Percentiles rank a stretch among this genome's conserved stretches.
phyloP scores from a whole-genome alignment of 2,113 vertebrate species.

The Scomber japonicus region DNA sequence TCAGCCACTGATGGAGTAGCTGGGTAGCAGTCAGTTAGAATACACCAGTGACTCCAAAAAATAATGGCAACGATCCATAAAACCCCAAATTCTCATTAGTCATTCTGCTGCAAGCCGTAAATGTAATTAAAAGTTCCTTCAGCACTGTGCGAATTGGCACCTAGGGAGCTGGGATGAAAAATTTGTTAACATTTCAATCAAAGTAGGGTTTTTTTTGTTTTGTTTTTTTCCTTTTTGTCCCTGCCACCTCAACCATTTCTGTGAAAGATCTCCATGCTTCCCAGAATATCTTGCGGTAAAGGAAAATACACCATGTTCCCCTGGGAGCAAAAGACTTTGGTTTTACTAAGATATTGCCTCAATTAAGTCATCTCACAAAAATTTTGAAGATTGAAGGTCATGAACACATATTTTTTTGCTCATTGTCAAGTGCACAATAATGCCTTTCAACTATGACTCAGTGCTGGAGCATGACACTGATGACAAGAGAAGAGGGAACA shows the following conservation, averaged over 20 bases:
- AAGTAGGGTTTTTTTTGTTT: conserved; percentile 11
- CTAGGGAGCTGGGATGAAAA: conserved; percentile 55
- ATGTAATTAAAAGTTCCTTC: conserved; percentile 78
- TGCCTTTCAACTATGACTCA: conserved; percentile 57
- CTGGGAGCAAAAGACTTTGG: conserved; percentile 35
- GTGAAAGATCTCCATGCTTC: conserved; percentile 29
- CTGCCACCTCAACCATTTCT: conserved; percentile 27
- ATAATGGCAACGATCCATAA: conserved; percentile 55
- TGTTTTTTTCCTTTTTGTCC: conserved; percentile 5
- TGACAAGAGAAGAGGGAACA: conserved; percentile 37
- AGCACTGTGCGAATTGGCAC: conserved; percentile 42
- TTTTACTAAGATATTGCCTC: conserved; percentile 41
- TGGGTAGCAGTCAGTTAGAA: conserved; percentile 35
- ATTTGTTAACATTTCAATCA: conserved; percentile 59
- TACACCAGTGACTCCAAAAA: conserved; percentile 35
- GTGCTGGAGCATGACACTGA: conserved; percentile 36
- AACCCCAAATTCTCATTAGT: conserved; percentile 73
- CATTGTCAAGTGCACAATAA: conserved; percentile 49
- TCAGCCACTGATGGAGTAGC: conserved; percentile 23
- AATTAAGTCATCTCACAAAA: conserved; percentile 53
- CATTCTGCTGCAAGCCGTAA: conserved; percentile 56
- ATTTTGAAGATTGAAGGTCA: conserved; percentile 48
- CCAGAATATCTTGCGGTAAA: conserved; percentile 15
- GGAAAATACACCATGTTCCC: conserved; percentile 46
- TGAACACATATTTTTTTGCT: conserved; percentile 49